Percentiles rank a stretch among this genome's conserved stretches.
These are phyloP conservation scores for Dolichoris vasculosae DNA, from an alignment of 1,140 invertebrate species.

Conservation along the genomic window DNA sequence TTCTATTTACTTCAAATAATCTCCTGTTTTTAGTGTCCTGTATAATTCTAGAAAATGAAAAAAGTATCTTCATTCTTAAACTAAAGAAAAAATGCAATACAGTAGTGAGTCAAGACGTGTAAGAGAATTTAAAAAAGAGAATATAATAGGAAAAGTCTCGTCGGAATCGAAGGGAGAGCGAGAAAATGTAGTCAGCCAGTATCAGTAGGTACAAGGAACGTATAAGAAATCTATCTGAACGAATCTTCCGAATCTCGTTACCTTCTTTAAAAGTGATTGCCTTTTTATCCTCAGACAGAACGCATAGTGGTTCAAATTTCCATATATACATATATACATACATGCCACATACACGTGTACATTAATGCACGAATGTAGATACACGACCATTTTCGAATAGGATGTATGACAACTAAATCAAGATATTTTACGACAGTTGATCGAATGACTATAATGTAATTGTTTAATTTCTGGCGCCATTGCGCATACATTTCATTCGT, in stretches of 20 bases:
- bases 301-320: too few species aligned
- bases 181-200: slow-evolving; percentile 25
- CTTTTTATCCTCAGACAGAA: slow-evolving; percentile 16
- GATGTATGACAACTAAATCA: background rate
- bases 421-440: slow-evolving; percentile 19
- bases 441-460: slow-evolving; percentile 24
- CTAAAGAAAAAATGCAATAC: background rate
- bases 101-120: slow-evolving; percentile 12
- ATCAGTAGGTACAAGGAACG: slow-evolving; percentile 41
- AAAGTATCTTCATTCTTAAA: background rate
- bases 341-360: background rate
- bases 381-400: background rate
- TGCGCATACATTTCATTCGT: background rate
- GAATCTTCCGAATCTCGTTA: slow-evolving; percentile 44
- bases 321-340: background rate
- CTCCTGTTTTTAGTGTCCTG: background rate
- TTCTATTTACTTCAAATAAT: background rate
- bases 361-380: background rate
- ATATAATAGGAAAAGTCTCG: slow-evolving; percentile 40
- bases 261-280: slow-evolving; percentile 36
- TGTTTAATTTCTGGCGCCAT: slow-evolving; percentile 1
- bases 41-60: background rate
- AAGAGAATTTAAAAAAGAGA: slow-evolving; percentile 23
- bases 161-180: slow-evolving; percentile 32
- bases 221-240: slow-evolving; percentile 46